A percentile compares a stretch with the other conserved stretches of the same genome.
phyloP scores from a whole-genome alignment of 2,113 vertebrate genomes.

The Crocuta crocuta region DNA sequence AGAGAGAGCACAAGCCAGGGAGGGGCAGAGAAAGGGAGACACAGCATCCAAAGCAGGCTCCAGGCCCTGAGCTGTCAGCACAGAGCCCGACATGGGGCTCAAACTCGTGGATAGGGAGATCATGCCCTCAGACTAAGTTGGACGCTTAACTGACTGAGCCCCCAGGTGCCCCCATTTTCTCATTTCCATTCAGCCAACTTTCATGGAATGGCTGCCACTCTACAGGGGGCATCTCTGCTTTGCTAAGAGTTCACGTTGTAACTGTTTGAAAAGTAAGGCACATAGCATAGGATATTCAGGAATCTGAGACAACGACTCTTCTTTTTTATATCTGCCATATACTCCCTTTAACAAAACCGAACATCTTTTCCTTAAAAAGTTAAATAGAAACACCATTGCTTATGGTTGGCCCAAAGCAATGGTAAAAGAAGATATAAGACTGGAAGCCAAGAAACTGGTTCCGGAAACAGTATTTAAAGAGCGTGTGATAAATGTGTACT shows the following conservation, averaged over 20 bases:
- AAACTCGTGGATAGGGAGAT: too few relatives aligned
- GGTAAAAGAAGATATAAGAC: background rate
- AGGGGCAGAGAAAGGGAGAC: too few relatives aligned
- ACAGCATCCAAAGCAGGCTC: too few relatives aligned
- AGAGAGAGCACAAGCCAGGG: too few relatives aligned
- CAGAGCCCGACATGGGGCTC: too few relatives aligned
- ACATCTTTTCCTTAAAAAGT: constrained; percentile 3
- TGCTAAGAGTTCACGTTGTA: background rate
- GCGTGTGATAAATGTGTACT: background rate
- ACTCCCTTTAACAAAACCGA: background rate
- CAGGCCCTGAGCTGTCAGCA: too few relatives aligned
- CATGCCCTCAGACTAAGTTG: too few relatives aligned
- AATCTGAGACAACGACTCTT: background rate
- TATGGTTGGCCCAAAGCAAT: background rate
- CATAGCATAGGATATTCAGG: background rate
- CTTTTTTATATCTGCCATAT: background rate
- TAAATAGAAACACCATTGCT: constrained; percentile 28
- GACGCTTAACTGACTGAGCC: too few relatives aligned
- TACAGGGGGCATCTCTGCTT: background rate
- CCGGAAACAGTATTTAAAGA: constrained; percentile 40
- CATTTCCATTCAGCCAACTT: background rate
- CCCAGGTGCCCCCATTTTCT: background rate
- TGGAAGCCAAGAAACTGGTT: constrained; percentile 7
- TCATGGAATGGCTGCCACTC: background rate
- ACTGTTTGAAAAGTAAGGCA: background rate